Base-by-base conservation (phyloP, 2,113 vertebrate genomes). In the Serilophus lunatus region DNA sequence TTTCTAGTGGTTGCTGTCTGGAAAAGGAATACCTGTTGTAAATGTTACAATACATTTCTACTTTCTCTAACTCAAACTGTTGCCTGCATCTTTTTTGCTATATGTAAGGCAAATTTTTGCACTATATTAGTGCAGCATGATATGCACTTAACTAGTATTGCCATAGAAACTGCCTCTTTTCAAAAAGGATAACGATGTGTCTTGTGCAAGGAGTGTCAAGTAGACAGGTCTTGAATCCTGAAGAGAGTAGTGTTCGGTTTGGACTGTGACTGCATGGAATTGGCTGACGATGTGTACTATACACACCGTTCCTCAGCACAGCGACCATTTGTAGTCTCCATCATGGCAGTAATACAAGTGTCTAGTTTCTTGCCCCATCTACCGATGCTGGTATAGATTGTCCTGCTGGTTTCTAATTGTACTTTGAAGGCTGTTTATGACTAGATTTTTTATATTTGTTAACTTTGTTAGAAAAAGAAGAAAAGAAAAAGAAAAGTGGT, bases 121-220 rank as follows among this genome's bases (percentile, higher is more conserved):
- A 99, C 99, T 99, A 99, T 99, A 99, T 99, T 99, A 99, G 99
- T 99, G 99, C 99, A 98, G 98, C 98, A 98, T 98, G 99, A 98
- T 98, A 99, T 98, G 98, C 98, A 98, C 98, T 98, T 97, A 98
- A 98, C 98, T 98, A 98, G 97, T 98, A 98, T 98, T 98, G 98
- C 98, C 99, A 98, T 98, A 98, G 97, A 98, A 98, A 98, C 98
- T 98, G 98, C 98, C 98, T 98, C 98, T 98, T 98, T 98, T 98
- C 98, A 97, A 80, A 97, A 98, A 98, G 98, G 98, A 98, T 97
- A 96, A 98, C 97, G 96, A 96, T 97, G 96, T 97, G 96, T 98
- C 98, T 98, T 98, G 98, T 98, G 97, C 98, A 97, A 97, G 97
- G 97, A 98, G 97, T 97, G 93, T 96, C 93, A 92, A 69, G 88